Evolutionary conservation across 2,113 vertebrate species (phyloP).

Genomic region (Ciconia boyciana): DNA sequence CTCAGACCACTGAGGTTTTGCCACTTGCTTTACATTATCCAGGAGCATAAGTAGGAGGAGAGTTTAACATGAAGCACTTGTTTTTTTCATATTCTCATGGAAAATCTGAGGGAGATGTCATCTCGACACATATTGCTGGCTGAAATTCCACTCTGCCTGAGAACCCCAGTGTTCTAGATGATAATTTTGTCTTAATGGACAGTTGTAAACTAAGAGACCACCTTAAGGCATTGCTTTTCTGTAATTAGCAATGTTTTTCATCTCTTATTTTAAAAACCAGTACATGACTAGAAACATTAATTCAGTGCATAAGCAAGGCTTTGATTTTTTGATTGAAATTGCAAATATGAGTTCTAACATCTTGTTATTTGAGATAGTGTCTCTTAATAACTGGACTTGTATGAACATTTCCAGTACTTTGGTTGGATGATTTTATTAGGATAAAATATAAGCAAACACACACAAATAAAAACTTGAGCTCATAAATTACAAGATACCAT

Average conservation of each 20-base stretch:
- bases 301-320: background rate
- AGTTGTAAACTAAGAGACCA: background rate
- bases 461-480: background rate
- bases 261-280: background rate
- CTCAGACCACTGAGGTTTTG: background rate
- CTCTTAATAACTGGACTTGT: background rate
- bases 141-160: background rate
- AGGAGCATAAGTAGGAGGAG: background rate
- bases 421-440: background rate
- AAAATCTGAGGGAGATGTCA: background rate
- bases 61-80: background rate
- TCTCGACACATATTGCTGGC: background rate
- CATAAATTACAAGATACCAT: background rate
- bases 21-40: background rate
- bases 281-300: background rate
- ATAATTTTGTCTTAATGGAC: background rate
- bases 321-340: constrained; percentile 37
- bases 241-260: background rate
- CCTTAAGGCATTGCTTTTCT: background rate
- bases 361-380: background rate
- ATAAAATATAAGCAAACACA: background rate
- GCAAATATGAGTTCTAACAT: background rate
- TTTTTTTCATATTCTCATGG: background rate
- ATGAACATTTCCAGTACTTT: background rate
- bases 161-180: background rate